Evolutionary conservation across 2,113 vertebrate species (phyloP).

Genomic region (Lasiurus borealis): DNA sequence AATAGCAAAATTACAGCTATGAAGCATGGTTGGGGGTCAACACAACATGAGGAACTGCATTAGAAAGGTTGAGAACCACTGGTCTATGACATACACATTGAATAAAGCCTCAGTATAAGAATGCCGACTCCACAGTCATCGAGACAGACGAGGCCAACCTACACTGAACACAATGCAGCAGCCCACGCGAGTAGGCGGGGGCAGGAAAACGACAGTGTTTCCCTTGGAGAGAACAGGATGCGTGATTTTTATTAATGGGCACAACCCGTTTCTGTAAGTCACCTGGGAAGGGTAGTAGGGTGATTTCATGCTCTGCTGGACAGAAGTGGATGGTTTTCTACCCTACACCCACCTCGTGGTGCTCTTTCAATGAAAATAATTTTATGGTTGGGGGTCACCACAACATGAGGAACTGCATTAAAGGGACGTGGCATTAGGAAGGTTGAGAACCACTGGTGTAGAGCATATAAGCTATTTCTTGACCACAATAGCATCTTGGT

Average conservation of each 20-base stretch:
- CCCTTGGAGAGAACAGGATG: conserved; percentile 3
- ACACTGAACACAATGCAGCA: no score
- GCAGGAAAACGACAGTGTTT: neutral
- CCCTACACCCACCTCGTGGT: neutral
- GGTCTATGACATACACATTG: no score
- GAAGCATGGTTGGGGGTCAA: no score
- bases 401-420: no score
- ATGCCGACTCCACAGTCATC: neutral
- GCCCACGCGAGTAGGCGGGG: neutral
- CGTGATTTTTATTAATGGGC: neutral
- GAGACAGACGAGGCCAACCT: neutral
- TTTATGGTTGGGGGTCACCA: no score
- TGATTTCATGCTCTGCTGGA: conserved; percentile 50
- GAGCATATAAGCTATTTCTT: neutral
- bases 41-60: no score
- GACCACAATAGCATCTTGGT: neutral
- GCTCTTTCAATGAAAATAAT: no score
- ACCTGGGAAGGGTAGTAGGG: neutral
- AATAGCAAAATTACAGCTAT: no score
- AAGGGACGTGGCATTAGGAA: no score
- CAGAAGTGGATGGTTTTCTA: neutral
- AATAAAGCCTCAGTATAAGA: neutral
- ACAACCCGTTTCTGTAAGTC: neutral
- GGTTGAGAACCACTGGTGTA: no score
- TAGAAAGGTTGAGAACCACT: no score